Evolutionary conservation across 2,113 vertebrate species (phyloP).

Genomic region (Sisor rabdophorus): DNA sequence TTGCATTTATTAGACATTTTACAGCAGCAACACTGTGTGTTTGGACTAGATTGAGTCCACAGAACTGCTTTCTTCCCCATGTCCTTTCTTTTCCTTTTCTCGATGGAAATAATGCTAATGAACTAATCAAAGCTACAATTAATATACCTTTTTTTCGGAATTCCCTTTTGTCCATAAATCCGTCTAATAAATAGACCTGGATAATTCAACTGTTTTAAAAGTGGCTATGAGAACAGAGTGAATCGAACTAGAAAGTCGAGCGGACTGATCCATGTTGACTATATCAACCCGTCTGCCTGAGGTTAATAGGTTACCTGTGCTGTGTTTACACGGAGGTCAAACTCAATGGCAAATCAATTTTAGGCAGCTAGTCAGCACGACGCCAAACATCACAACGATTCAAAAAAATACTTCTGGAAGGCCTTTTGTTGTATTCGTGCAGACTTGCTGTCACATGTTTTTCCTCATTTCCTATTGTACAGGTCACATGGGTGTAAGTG

Average conservation of each 20-base stretch:
- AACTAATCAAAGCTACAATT: background rate
- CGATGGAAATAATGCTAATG: background rate
- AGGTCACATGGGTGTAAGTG: too few species aligned
- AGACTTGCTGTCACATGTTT: too few species aligned
- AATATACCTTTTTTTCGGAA: background rate
- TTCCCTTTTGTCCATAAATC: background rate
- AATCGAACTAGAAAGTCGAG: background rate
- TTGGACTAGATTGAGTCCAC: background rate
- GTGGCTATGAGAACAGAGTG: background rate
- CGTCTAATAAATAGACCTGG: background rate
- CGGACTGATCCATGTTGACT: background rate
- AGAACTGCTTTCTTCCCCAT: background rate
- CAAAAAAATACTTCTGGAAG: too few species aligned
- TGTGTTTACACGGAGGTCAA: background rate
- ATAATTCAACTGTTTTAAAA: background rate
- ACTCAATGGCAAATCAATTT: background rate
- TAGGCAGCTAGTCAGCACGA: background rate
- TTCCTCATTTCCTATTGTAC: too few species aligned
- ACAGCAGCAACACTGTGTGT: too few species aligned
- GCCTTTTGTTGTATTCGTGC: background rate
- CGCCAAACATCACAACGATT: background rate
- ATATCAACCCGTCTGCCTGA: slow-evolving; percentile 14
- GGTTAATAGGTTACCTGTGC: slow-evolving; percentile 24
- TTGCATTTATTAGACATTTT: background rate
- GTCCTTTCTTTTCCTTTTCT: background rate